Percentiles rank a stretch among this genome's conserved stretches.
These are phyloP conservation scores for Rhagophthalmus giganteus DNA, from an alignment of 2,888 invertebrate genomes.

Conservation along the genomic window DNA sequence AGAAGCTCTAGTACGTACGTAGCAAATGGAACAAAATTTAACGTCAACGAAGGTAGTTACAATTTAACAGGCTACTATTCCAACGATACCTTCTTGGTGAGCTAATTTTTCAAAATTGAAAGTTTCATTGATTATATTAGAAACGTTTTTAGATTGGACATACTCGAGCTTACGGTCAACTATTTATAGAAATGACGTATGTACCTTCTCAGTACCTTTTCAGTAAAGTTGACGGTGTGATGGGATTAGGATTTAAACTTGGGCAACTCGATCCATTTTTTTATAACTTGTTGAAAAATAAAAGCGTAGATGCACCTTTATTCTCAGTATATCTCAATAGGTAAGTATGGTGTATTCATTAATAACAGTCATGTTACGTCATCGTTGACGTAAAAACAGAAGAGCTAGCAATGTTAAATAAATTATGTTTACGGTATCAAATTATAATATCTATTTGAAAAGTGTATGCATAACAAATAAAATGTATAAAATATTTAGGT, in stretches of 20 bases:
- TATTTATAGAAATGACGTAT: conserved; percentile 70
- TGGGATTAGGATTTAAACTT: conserved; percentile 65
- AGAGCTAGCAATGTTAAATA: no score
- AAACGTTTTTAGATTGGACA: conserved; percentile 58
- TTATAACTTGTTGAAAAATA: conserved; percentile 64
- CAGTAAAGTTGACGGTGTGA: conserved; percentile 71
- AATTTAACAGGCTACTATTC: conserved; percentile 69
- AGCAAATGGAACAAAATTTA: conserved; percentile 63
- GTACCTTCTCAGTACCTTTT: conserved; percentile 68
- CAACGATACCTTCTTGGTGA: conserved; percentile 65
- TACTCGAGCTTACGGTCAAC: conserved; percentile 61
- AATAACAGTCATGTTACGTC: no score
- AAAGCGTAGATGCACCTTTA: conserved; percentile 56
- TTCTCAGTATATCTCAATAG: conserved; percentile 74
- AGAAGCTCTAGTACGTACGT: conserved; percentile 66
- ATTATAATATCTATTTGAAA: no score
- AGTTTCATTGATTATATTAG: no score
- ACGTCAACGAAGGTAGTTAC: conserved; percentile 61
- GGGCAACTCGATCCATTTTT: conserved; percentile 66
- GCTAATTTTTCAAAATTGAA: conserved; percentile 38
- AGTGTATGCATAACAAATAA: no score
- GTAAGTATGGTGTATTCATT: no score
- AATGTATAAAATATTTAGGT: no score
- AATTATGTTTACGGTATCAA: no score
- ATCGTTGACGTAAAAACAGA: no score